phyloP scores from a whole-genome alignment of 2,888 invertebrate genomes.

The Atrina japonica region DNA sequence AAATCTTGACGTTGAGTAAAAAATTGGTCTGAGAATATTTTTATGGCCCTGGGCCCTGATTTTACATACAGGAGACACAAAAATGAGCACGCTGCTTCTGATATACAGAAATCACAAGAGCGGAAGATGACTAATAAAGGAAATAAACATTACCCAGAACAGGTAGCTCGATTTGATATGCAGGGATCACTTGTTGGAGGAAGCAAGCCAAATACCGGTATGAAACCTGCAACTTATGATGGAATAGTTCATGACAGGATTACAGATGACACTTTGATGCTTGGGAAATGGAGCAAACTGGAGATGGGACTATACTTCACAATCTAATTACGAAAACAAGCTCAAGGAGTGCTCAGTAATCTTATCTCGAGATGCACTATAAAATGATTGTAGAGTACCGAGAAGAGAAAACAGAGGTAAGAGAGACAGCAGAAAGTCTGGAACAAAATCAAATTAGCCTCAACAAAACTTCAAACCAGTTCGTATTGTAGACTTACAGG shows the following conservation, averaged over 20 bases:
- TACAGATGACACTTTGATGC: constrained; percentile 38
- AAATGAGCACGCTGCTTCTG: not conserved
- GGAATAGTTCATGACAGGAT: constrained; percentile 33
- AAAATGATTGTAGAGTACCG: not conserved
- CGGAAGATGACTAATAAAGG: not conserved
- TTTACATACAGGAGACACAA: too few species aligned
- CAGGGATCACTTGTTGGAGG: not conserved
- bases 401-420: too few species aligned
- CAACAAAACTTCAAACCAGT: too few species aligned
- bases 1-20: too few species aligned
- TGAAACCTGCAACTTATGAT: constrained; percentile 38
- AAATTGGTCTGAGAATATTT: too few species aligned
- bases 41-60: too few species aligned
- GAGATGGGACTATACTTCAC: constrained; percentile 32
- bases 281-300: constrained; percentile 24
- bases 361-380: not conserved
- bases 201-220: not conserved
- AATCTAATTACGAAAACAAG: constrained; percentile 31
- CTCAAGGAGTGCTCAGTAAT: constrained; percentile 34
- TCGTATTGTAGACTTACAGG: not conserved
- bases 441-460: too few species aligned
- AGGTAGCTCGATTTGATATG: not conserved
- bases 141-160: too few species aligned
- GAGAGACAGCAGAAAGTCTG: too few species aligned
- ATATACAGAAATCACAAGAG: not conserved